Base-by-base conservation (phyloP, 2,113 vertebrate genomes). In the Hymenochirus boettgeri region DNA sequence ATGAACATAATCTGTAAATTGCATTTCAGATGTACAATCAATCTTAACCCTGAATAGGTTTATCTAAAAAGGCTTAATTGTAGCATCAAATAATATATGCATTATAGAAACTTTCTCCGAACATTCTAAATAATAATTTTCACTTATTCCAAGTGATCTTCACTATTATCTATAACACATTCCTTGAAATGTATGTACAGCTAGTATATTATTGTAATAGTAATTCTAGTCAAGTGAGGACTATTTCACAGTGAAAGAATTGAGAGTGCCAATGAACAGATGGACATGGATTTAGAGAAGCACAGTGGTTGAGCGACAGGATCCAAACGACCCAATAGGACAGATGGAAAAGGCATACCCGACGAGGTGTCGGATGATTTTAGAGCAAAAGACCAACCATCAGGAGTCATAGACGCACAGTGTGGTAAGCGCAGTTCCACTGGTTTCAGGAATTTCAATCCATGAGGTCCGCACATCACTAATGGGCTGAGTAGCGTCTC, bases 311-410 rank as follows among this genome's bases (percentile, higher is more conserved):
- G 81, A 79, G 82, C 47, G 85, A 90, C 84, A 83, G 86, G 71
- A 81, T 91, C 89, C 88, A 88, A 83, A 89, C 91, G 90, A 83
- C 90, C 87, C 88, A 85, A 83, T 85, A 93, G 90, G 90, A 92
- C 90, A 95, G 90, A 93, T 86, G 90, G 93, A 91, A 89, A 93
- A 90, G 92, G 93, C 94, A 77, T 98, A 97, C 95, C 96, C 94
- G 95, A 97, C 93, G 93, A 96, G 92, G 95, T 96, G 93, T 98
- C 95, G 90, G 96, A 99, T 91, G 95, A 98, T 97, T 98, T 99
- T 94, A 99, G 96, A 97, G 95, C 96, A 95, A 99, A 99, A 97
- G 96, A 99, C 96, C 96, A 99, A 97, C 95, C 95, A 93, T 99
- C 96, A 92, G 96, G 96, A 86, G 95, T 99, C 96, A 99, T 98